Evolutionary conservation across 2,888 invertebrate genomes (phyloP), one percentile per base, ranked within the genome.

Genomic region (Lissonota sp.): DNA sequence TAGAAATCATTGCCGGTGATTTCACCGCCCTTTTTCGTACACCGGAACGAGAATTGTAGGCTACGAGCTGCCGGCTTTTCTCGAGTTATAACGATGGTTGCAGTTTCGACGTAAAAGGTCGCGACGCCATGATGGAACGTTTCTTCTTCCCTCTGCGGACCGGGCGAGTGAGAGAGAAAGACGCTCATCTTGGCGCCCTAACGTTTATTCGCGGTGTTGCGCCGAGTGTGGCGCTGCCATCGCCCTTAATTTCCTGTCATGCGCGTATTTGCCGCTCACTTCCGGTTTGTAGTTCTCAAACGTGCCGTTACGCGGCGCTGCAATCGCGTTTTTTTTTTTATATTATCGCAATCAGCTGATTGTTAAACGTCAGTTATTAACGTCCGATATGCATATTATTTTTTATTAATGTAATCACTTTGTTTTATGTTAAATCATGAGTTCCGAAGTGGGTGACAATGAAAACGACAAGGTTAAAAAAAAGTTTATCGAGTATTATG

Each of bases 401-500:
- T n/a, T 66, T 67, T 51, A 49, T 80, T 51, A n/a, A 80, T 80
- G 80, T 57, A 10, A 78, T 26, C 55, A 64, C 66, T 70, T 46
- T 37, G 4, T 26, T 62, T 40, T 37, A 10, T 26, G 12, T 10
- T 26, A 0, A 16, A 74, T 44, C 10, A 81, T 81, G 80, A 81
- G 40, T 66, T 69, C 80, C 46, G 53, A 39, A 58, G 58, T 53
- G 39, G 72, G 14, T 39, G 80, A 81, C 0, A 64, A 60, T 74
- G 73, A 81, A 55, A 64, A 51, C 14, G 80, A 74, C 53, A 81
- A 81, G 73, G 80, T 75, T 57, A 2, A 8, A 63, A 72, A 10
- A 44, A 26, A 12, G 16, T 63, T 63, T 63, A 14, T 53, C 6
- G 14, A 14, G 12, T 53, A 14, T 53, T 14, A 53, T 44, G 39